A percentile compares a stretch with the other conserved stretches of the same genome.
phyloP scores from a whole-genome alignment of 2,888 invertebrate species.

The Scaptomyza caliginosa region DNA sequence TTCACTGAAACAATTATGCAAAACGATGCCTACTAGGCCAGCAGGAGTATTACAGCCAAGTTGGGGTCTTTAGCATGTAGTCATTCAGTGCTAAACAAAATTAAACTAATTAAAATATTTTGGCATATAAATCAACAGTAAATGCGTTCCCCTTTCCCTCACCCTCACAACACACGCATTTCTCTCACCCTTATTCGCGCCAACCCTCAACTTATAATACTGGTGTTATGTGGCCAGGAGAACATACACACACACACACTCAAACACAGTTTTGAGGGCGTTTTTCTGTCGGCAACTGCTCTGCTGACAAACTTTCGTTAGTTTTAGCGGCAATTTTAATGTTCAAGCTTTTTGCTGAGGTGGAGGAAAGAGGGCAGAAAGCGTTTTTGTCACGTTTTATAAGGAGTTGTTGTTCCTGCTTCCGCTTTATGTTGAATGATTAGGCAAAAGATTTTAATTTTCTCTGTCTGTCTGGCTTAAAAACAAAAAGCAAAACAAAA shows the following conservation, averaged over 20 bases:
- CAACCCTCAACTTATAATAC: background rate
- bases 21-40: conserved; percentile 32
- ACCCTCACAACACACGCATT: conserved; percentile 22
- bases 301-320: conserved; percentile 64
- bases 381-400: conserved; percentile 49
- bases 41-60: background rate
- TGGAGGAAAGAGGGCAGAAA: conserved; percentile 3
- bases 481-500: background rate
- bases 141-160: background rate
- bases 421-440: conserved; percentile 60
- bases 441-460: conserved; percentile 67
- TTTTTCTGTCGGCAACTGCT: conserved; percentile 7
- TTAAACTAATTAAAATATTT: conserved; percentile 69
- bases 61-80: conserved; percentile 2
- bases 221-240: background rate
- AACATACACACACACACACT: background rate
- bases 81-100: conserved; percentile 34
- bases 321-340: conserved; percentile 78
- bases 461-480: conserved; percentile 51
- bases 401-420: conserved; percentile 10
- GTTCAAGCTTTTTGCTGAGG: conserved; percentile 58
- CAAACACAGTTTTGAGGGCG: background rate
- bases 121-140: conserved; percentile 54
- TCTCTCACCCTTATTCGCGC: background rate
- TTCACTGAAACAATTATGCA: conserved; percentile 50